Percentiles rank a stretch among this genome's conserved stretches.
Evolutionary conservation across 2,797 vertebrate species (phyloP).

Genomic region (Leptoclinus maculatus): DNA sequence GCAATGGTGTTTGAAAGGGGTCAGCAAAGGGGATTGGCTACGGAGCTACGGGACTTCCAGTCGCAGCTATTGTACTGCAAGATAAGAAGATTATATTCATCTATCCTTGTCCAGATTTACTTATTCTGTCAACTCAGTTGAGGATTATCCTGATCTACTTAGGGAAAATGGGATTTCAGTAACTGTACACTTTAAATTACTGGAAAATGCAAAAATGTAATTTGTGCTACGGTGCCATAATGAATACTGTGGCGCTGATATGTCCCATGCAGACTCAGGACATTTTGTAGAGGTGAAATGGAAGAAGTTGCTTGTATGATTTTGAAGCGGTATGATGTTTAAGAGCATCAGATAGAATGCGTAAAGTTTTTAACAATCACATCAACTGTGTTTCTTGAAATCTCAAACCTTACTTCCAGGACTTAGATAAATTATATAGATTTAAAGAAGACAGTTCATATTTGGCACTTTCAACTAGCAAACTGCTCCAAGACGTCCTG

Average conservation of each 20-base stretch:
- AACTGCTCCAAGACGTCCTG: conserved; percentile 16
- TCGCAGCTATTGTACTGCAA: conserved; percentile 46
- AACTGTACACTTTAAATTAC: conserved; percentile 63
- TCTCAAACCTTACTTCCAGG: neutral
- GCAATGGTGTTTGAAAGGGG: conserved; percentile 46
- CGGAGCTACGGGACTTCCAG: conserved; percentile 34
- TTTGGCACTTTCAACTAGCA: conserved; percentile 9
- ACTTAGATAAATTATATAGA: neutral
- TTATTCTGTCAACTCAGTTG: conserved; percentile 69
- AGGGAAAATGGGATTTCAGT: conserved; percentile 74
- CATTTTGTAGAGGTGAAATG: conserved; percentile 3
- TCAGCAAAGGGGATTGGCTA: conserved; percentile 49
- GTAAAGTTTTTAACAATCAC: neutral
- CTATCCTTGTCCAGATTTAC: conserved; percentile 67
- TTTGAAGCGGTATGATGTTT: conserved; percentile 8
- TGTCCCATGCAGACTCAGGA: conserved; percentile 17
- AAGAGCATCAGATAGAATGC: neutral
- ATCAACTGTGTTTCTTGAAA: neutral
- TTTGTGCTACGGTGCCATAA: conserved; percentile 44
- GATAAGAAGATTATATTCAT: conserved; percentile 75
- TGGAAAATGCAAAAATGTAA: conserved; percentile 63
- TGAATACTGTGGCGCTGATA: conserved; percentile 48
- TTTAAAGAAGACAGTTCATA: conserved; percentile 34
- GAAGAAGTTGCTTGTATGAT: conserved; percentile 18
- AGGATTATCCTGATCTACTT: conserved; percentile 79